phyloP scores from a whole-genome alignment of 2,797 vertebrate species.

The Phoebastria nigripes region DNA sequence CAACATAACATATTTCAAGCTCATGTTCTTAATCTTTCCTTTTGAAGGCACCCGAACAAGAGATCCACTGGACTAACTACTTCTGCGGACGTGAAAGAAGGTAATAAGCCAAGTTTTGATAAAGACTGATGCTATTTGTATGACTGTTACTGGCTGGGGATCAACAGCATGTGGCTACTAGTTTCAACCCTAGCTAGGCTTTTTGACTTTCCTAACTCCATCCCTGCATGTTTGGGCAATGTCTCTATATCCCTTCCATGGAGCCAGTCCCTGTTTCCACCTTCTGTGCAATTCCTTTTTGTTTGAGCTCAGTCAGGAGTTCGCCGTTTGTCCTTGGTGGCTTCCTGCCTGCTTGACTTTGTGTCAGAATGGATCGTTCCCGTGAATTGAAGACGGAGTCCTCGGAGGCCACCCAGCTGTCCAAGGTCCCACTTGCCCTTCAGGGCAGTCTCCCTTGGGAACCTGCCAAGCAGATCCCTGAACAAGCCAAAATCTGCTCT shows the following conservation, averaged over 20 bases:
- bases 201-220: neutral
- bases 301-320: rapidly evolving
- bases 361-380: neutral
- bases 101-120: slow-evolving; percentile 27
- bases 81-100: slow-evolving; percentile 54
- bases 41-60: slow-evolving; percentile 54
- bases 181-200: neutral
- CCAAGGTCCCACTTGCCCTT: neutral
- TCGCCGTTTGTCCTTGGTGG: rapidly evolving
- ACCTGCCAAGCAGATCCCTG: neutral
- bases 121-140: neutral
- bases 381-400: neutral
- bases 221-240: neutral
- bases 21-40: slow-evolving; percentile 5
- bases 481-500: neutral
- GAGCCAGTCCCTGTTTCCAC: neutral
- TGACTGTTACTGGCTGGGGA: neutral
- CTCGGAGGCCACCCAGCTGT: neutral
- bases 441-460: neutral
- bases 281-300: neutral
- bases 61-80: neutral
- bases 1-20: neutral
- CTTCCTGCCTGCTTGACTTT: neutral
- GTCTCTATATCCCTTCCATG: neutral
- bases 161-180: neutral